Conservation (phyloP, 1,140 invertebrate genomes). For the Diachasmimorpha longicaudata region DNA sequence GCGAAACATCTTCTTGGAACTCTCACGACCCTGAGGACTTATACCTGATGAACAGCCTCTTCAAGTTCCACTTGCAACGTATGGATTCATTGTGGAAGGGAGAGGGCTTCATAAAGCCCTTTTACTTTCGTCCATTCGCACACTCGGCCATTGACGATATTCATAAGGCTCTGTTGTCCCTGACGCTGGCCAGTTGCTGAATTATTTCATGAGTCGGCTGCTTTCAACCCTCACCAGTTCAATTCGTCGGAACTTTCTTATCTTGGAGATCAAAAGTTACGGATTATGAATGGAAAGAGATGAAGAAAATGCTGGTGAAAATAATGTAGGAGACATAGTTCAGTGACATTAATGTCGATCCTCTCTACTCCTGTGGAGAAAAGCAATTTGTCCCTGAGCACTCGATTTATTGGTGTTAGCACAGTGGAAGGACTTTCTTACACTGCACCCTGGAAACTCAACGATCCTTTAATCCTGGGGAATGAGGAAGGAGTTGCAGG, state of each 20-base stretch:
- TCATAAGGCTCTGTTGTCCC: neutral
- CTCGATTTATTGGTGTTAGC: neutral
- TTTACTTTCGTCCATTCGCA: neutral
- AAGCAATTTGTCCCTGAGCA: neutral
- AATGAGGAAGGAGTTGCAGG: neutral
- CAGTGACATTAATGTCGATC: neutral
- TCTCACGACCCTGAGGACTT: neutral
- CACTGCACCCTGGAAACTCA: neutral
- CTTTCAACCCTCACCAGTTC: neutral
- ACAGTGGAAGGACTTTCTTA: neutral
- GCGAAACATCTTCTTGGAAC: neutral
- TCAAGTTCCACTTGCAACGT: neutral
- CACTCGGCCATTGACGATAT: neutral
- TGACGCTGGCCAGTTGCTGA: neutral
- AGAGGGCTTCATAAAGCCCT: neutral
- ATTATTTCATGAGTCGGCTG: neutral
- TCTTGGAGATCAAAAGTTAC: conserved; percentile 2
- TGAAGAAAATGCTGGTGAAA: neutral
- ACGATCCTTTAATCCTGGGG: neutral
- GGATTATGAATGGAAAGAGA: neutral
- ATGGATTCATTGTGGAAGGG: neutral
- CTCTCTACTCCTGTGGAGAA: neutral
- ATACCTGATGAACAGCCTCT: conserved; percentile 8
- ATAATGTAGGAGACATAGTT: neutral
- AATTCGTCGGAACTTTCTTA: conserved; percentile 2